Evolutionary conservation across 2,797 vertebrate species (phyloP).

Genomic region (Garrulus glandarius): DNA sequence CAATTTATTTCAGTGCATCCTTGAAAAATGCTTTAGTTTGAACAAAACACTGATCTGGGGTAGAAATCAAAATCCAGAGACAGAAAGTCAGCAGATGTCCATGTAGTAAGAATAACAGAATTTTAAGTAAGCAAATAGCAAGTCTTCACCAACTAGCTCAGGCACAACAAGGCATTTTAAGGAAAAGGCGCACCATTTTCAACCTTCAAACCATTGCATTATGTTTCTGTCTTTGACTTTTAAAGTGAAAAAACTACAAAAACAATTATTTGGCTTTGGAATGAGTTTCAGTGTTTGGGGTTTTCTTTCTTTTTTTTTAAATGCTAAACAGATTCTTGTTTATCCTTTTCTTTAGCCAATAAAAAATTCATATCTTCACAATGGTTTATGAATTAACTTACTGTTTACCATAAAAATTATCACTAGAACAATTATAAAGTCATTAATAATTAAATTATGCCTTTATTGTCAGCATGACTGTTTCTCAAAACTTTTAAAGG

Average conservation of each 20-base stretch:
- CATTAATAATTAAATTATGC: background rate
- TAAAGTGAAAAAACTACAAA: background rate
- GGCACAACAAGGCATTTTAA: background rate
- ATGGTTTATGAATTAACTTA: background rate
- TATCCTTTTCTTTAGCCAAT: background rate
- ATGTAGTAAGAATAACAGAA: background rate
- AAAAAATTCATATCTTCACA: background rate
- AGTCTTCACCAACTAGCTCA: background rate
- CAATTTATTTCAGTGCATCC: background rate
- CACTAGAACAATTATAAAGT: background rate
- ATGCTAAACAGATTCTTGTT: background rate
- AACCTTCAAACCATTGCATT: background rate
- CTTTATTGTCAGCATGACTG: background rate
- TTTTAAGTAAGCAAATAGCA: background rate
- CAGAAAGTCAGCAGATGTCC: background rate
- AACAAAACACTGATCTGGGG: background rate
- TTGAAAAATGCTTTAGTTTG: background rate
- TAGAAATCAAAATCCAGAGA: background rate
- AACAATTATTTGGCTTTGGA: background rate
- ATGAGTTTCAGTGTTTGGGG: background rate
- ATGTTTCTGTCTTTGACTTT: background rate
- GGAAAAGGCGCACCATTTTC: background rate
- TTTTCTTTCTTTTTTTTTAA: background rate
- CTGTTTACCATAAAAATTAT: background rate
- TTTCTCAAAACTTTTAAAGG: background rate